These are phyloP conservation scores for Rhagoletis zephyria DNA, from an alignment of 1,140 invertebrate species.

Conservation along the genomic window DNA sequence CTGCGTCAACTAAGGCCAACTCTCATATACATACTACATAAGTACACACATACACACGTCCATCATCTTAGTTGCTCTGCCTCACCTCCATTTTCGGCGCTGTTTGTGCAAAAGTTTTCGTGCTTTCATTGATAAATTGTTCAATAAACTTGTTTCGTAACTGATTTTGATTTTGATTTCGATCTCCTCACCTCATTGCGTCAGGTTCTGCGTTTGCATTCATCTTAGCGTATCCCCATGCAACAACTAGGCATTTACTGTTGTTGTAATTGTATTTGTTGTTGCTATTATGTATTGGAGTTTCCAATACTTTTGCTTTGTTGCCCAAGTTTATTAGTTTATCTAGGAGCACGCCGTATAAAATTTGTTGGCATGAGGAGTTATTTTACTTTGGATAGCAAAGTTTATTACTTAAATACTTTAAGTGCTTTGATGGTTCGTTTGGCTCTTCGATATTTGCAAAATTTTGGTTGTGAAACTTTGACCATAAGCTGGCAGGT, in stretches of 20 bases:
- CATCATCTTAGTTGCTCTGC: neutral
- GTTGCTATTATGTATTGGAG: neutral
- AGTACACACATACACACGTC: neutral
- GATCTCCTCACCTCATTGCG: constrained; percentile 13
- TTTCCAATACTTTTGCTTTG: constrained; percentile 28
- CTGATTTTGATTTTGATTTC: constrained; percentile 54
- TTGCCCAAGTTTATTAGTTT: constrained; percentile 48
- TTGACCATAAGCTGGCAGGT: neutral
- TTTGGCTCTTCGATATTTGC: constrained; percentile 25
- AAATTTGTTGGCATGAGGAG: neutral
- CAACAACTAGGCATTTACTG: neutral
- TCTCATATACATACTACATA: neutral
- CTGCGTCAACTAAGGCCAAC: neutral
- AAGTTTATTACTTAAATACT: constrained; percentile 52
- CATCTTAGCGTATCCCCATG: neutral
- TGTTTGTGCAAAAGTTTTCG: constrained; percentile 49
- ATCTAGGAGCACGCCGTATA: neutral
- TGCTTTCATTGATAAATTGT: constrained; percentile 53
- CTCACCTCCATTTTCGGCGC: neutral
- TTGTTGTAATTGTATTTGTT: neutral
- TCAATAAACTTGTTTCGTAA: constrained; percentile 54
- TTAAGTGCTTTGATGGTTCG: constrained; percentile 46
- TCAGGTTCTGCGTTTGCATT: neutral
- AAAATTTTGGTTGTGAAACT: constrained; percentile 37
- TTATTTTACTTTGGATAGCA: constrained; percentile 30